A percentile compares a stretch with the other conserved stretches of the same genome.
Conservation (phyloP, 2,113 vertebrate genomes). For the Corythoichthys intestinalis region DNA sequence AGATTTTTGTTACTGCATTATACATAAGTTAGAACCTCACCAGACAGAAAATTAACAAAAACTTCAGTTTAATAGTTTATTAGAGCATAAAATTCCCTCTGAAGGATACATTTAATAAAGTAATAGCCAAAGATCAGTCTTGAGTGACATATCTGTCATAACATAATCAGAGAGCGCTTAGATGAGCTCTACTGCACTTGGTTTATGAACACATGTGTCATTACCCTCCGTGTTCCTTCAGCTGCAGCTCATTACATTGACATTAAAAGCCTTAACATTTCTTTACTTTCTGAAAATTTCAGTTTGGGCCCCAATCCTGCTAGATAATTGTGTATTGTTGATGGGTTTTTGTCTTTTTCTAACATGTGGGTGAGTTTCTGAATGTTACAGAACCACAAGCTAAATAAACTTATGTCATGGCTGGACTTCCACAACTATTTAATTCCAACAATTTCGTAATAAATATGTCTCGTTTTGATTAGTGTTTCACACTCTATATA, state of each 20-base stretch:
- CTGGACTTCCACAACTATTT: neutral
- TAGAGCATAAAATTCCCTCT: neutral
- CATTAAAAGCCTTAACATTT: slow-evolving; percentile 9
- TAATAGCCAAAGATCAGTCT: slow-evolving; percentile 58
- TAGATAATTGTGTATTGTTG: slow-evolving; percentile 2
- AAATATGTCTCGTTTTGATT: neutral
- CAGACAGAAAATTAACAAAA: slow-evolving; percentile 28
- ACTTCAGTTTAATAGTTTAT: slow-evolving; percentile 35
- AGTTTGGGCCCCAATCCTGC: slow-evolving; percentile 10
- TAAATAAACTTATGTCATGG: neutral
- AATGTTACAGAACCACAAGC: slow-evolving; percentile 6
- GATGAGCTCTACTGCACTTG: slow-evolving; percentile 26
- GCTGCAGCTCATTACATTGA: slow-evolving; percentile 5
- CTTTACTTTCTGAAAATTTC: neutral
- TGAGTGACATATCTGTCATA: slow-evolving; percentile 54
- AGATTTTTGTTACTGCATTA: neutral
- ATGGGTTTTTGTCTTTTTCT: slow-evolving; percentile 11
- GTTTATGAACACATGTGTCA: slow-evolving; percentile 25
- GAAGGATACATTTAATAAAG: slow-evolving; percentile 25
- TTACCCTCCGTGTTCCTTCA: slow-evolving; percentile 27
- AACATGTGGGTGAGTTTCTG: neutral
- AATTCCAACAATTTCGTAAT: neutral
- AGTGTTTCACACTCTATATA: neutral
- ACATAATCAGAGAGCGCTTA: slow-evolving; percentile 44
- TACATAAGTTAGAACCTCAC: slow-evolving; percentile 22